These are phyloP conservation scores for Drosophila tani DNA, from an alignment of 1,140 invertebrate species.

Conservation along the genomic window DNA sequence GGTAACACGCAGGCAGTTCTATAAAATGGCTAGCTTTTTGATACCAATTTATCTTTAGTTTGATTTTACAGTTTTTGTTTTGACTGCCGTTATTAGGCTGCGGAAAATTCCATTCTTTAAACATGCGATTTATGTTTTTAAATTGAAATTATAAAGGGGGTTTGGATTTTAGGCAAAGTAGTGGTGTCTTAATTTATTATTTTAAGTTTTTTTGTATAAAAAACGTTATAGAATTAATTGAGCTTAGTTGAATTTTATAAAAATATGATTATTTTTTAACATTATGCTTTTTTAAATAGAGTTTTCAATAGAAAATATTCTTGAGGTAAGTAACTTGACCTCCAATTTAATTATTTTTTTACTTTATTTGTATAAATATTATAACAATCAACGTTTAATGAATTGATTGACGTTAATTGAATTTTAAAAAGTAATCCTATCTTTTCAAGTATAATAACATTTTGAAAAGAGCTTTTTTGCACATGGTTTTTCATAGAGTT, in stretches of 20 bases:
- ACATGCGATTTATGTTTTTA: background rate
- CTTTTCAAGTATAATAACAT: background rate
- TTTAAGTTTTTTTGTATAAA: background rate
- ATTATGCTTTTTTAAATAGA: background rate
- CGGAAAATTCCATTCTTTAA: constrained; percentile 21
- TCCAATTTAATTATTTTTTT: background rate
- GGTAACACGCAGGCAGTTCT: constrained; percentile 59
- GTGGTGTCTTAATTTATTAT: background rate
- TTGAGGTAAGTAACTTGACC: background rate
- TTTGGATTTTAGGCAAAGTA: background rate
- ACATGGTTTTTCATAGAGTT: background rate
- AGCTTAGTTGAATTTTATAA: background rate
- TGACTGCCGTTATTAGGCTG: background rate
- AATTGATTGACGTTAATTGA: background rate
- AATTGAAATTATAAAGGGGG: background rate
- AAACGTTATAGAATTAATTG: background rate
- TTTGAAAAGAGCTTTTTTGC: background rate
- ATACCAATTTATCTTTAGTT: constrained; percentile 52
- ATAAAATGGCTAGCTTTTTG: constrained; percentile 31
- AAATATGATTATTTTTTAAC: background rate
- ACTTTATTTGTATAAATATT: background rate
- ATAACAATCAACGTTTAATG: background rate
- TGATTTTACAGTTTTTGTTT: background rate
- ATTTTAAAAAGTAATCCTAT: too few species aligned
- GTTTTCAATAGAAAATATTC: background rate